Evolutionary conservation across 37 sponge, comb jelly and placozoan species (phyloP).

Genomic region (Geodia barretti): DNA sequence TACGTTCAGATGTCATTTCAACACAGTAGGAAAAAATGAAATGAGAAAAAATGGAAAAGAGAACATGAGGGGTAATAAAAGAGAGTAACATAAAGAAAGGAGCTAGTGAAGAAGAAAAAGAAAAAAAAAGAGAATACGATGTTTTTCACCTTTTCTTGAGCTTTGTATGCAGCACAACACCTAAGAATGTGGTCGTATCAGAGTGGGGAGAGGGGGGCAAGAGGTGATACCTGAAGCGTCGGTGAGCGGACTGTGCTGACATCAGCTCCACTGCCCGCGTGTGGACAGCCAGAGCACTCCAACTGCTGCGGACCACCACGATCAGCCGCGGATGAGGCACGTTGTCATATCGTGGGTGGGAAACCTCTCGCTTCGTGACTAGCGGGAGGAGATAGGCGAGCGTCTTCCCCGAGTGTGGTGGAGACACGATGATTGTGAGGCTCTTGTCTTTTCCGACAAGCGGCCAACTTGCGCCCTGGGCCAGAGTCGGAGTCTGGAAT

Average conservation of each 20-base stretch:
- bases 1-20: background rate
- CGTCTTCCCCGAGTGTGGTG: constrained; percentile 62
- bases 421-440: constrained; percentile 35
- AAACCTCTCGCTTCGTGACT: background rate
- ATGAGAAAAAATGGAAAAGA: background rate
- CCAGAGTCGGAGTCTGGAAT: constrained; percentile 41
- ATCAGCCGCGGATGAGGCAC: constrained; percentile 24
- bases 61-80: background rate
- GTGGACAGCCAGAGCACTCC: constrained; percentile 22
- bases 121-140: background rate
- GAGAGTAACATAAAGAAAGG: background rate
- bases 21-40: background rate
- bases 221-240: constrained; percentile 22
- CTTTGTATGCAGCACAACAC: too few species aligned
- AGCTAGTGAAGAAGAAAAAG: background rate
- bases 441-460: constrained; percentile 14
- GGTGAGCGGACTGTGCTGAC: constrained; percentile 6
- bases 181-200: background rate
- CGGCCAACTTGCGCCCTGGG: constrained; percentile 49
- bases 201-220: background rate
- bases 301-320: constrained; percentile 30
- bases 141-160: too few species aligned
- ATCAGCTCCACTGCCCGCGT: constrained; percentile 27
- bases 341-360: background rate
- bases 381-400: constrained; percentile 67